A percentile compares a stretch with the other conserved stretches of the same genome.
These are phyloP conservation scores for Xylota sylvarum DNA, from an alignment of 2,888 invertebrate species.

Conservation along the genomic window DNA sequence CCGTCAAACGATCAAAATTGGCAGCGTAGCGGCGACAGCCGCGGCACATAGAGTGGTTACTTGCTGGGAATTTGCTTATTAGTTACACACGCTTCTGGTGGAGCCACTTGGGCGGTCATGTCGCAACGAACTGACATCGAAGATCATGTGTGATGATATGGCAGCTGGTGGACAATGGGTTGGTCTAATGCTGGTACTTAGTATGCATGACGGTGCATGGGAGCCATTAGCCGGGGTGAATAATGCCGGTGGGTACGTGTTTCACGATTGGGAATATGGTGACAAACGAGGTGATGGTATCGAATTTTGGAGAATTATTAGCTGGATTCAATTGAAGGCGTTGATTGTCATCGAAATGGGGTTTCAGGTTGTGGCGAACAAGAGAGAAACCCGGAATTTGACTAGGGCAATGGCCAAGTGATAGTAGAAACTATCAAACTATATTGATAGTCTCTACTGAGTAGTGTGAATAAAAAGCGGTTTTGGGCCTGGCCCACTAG, in stretches of 20 bases:
- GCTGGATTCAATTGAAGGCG: background rate
- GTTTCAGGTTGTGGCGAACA: background rate
- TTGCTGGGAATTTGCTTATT: slow-evolving; percentile 39
- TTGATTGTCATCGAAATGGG: background rate
- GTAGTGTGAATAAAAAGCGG: too few species aligned
- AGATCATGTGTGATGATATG: slow-evolving; percentile 63
- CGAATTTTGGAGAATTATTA: slow-evolving; percentile 15
- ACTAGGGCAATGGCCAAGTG: background rate
- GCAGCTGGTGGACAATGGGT: slow-evolving; percentile 12
- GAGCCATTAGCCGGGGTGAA: slow-evolving; percentile 32
- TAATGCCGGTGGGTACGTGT: slow-evolving; percentile 47
- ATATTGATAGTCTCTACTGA: too few species aligned
- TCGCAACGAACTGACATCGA: slow-evolving; percentile 45
- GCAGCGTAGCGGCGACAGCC: slow-evolving; percentile 18
- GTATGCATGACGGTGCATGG: slow-evolving; percentile 46
- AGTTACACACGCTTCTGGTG: background rate
- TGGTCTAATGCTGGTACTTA: slow-evolving; percentile 47
- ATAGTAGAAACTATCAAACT: background rate
- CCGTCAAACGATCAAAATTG: slow-evolving; percentile 67
- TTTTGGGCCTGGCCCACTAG: too few species aligned
- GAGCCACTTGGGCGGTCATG: slow-evolving; percentile 67
- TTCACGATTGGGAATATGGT: slow-evolving; percentile 18
- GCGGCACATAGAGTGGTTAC: background rate
- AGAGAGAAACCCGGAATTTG: background rate
- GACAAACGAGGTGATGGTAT: slow-evolving; percentile 45